Evolutionary conservation across 2,888 invertebrate genomes (phyloP).

Genomic region (Acleris cristana): DNA sequence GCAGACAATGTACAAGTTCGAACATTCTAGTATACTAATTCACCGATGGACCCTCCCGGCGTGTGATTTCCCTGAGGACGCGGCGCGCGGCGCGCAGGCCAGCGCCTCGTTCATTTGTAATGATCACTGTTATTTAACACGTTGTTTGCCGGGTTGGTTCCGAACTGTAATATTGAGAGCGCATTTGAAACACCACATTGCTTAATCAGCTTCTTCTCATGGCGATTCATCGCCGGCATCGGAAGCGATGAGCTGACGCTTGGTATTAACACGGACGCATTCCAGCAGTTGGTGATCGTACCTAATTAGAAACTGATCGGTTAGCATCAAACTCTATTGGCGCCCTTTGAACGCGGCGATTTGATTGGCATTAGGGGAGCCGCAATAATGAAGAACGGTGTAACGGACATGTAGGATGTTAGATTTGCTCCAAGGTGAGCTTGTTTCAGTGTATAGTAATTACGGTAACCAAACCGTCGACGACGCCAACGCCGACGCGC

Average conservation of each 20-base stretch:
- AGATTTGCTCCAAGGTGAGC: conserved; percentile 35
- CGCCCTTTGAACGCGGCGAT: background rate
- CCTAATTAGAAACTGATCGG: background rate
- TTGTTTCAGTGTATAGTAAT: conserved; percentile 24
- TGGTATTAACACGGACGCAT: background rate
- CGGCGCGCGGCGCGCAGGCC: conserved; percentile 27
- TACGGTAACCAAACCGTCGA: conserved; percentile 2
- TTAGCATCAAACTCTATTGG: too few relatives aligned
- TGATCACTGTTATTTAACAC: conserved; percentile 32
- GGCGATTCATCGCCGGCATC: background rate
- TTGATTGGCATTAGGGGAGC: conserved; percentile 15
- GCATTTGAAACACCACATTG: background rate
- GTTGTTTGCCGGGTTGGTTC: conserved; percentile 17
- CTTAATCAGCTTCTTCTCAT: background rate
- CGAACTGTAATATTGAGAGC: conserved; percentile 6
- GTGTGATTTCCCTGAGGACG: conserved; percentile 34
- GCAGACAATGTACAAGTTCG: conserved; percentile 12
- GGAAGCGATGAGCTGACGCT: background rate
- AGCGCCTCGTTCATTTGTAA: conserved; percentile 33
- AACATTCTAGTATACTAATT: conserved; percentile 30
- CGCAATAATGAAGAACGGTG: conserved; percentile 37
- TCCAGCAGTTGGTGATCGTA: too few relatives aligned
- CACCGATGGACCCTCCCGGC: conserved; percentile 29
- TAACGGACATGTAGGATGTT: conserved; percentile 34
- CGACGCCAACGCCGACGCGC: background rate